A percentile compares a stretch with the other conserved stretches of the same genome.
These are phyloP conservation scores for Gadopsis bispinosus DNA, from an alignment of 2,797 vertebrate genomes.

Conservation along the genomic window DNA sequence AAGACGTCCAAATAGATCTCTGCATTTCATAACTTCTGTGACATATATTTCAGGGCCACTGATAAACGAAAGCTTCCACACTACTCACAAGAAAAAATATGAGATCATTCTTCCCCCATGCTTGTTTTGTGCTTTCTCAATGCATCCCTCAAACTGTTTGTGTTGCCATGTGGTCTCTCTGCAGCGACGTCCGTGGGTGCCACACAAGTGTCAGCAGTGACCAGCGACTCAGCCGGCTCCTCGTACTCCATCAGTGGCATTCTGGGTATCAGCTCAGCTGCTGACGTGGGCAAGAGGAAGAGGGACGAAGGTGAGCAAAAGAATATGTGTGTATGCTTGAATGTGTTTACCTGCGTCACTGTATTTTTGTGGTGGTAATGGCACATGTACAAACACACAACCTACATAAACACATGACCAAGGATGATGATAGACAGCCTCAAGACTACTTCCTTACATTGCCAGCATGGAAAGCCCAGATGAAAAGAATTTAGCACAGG, in stretches of 20 bases:
- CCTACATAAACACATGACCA: constrained; percentile 27
- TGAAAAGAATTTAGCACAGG: constrained; percentile 59
- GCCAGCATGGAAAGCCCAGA: constrained; percentile 47
- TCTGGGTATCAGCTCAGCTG: constrained; percentile 94
- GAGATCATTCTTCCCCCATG: not conserved
- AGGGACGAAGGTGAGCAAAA: constrained; percentile 92
- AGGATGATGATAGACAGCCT: constrained; percentile 7
- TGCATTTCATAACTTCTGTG: not conserved
- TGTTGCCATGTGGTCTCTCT: constrained; percentile 55
- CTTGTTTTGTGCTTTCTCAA: not conserved
- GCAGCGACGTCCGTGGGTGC: constrained; percentile 93
- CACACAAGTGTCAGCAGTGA: constrained; percentile 94
- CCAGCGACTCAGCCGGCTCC: constrained; percentile 94
- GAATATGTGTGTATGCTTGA: not conserved
- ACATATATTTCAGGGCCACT: not conserved
- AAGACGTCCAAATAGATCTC: not conserved
- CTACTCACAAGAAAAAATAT: not conserved
- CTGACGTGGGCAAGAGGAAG: constrained; percentile 95
- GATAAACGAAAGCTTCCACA: not conserved
- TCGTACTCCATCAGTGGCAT: constrained; percentile 99
- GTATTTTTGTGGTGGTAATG: not conserved
- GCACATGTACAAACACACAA: constrained; percentile 24
- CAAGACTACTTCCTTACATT: constrained; percentile 13
- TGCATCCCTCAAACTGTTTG: constrained; percentile 2
- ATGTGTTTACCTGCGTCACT: constrained; percentile 4